Percentiles rank a stretch among this genome's conserved stretches.
phyloP scores from a whole-genome alignment of 1,140 invertebrate species.

The Metopolophium dirhodum region DNA sequence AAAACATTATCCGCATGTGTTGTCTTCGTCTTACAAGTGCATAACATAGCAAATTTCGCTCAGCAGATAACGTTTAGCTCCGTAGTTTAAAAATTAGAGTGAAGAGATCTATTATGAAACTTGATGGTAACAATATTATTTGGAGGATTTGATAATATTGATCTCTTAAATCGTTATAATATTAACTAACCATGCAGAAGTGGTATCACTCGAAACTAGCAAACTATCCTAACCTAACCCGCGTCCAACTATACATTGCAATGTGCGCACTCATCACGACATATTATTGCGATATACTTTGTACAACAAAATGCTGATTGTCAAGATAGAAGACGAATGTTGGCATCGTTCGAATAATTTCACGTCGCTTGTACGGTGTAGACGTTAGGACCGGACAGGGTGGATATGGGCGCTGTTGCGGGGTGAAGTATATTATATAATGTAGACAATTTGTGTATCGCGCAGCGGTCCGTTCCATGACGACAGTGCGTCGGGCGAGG shows the following conservation, averaged over 20 bases:
- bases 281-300: neutral
- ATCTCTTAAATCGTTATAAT: neutral
- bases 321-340: neutral
- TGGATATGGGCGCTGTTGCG: too few species aligned
- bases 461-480: neutral
- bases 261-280: too few species aligned
- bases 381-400: too few species aligned
- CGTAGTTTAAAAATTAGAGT: too few species aligned
- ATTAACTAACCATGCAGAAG: neutral
- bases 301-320: neutral
- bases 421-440: neutral
- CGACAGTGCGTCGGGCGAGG: neutral
- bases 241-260: too few species aligned
- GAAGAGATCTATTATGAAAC: too few species aligned
- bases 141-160: neutral
- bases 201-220: neutral
- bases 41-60: too few species aligned
- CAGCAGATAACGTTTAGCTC: too few species aligned
- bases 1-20: neutral
- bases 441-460: conserved; percentile 22
- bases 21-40: too few species aligned
- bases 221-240: neutral
- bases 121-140: too few species aligned
- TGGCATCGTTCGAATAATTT: neutral
- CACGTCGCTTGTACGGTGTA: neutral